A percentile compares a stretch with the other conserved stretches of the same genome.
These are phyloP conservation scores for Coremacera marginata DNA, from an alignment of 2,888 invertebrate genomes.

Conservation along the genomic window DNA sequence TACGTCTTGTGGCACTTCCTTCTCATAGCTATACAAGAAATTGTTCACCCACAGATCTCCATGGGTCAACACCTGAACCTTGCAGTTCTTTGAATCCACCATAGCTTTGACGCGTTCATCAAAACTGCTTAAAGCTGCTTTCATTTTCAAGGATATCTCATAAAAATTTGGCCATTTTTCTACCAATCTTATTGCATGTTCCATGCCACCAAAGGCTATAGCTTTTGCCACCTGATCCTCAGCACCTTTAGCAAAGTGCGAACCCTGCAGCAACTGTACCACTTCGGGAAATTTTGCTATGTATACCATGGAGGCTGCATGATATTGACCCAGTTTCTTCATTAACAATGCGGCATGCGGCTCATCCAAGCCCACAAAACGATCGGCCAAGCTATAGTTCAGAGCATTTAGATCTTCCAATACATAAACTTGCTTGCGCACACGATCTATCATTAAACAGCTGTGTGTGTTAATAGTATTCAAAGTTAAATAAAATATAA, in stretches of 20 bases:
- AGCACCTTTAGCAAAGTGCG: slow-evolving; percentile 50
- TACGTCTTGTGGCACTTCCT: slow-evolving; percentile 42
- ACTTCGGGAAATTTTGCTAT: slow-evolving; percentile 48
- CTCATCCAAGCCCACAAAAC: slow-evolving; percentile 70
- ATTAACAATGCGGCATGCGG: slow-evolving; percentile 70
- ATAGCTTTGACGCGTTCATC: slow-evolving; percentile 49
- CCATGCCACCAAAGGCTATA: slow-evolving; percentile 51
- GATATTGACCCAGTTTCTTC: slow-evolving; percentile 71
- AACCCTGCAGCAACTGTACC: slow-evolving; percentile 41
- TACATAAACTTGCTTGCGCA: slow-evolving; percentile 55
- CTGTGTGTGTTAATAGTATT: slow-evolving; percentile 38
- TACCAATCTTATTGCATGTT: slow-evolving; percentile 47
- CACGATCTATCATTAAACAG: slow-evolving; percentile 52
- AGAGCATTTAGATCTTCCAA: slow-evolving; percentile 67
- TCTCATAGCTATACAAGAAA: slow-evolving; percentile 66
- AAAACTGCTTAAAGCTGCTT: slow-evolving; percentile 49
- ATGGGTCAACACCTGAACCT: slow-evolving; percentile 69
- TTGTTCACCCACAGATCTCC: slow-evolving; percentile 72
- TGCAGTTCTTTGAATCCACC: slow-evolving; percentile 48
- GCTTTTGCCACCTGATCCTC: slow-evolving; percentile 41
- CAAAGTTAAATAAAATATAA: not conserved
- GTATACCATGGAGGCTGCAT: slow-evolving; percentile 70
- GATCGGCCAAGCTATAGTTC: slow-evolving; percentile 71
- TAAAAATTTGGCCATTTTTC: slow-evolving; percentile 64
- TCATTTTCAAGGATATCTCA: slow-evolving; percentile 65